A percentile compares a stretch with the other conserved stretches of the same genome.
phyloP scores from a whole-genome alignment of 2,888 invertebrate species.

The Euclidia mi region DNA sequence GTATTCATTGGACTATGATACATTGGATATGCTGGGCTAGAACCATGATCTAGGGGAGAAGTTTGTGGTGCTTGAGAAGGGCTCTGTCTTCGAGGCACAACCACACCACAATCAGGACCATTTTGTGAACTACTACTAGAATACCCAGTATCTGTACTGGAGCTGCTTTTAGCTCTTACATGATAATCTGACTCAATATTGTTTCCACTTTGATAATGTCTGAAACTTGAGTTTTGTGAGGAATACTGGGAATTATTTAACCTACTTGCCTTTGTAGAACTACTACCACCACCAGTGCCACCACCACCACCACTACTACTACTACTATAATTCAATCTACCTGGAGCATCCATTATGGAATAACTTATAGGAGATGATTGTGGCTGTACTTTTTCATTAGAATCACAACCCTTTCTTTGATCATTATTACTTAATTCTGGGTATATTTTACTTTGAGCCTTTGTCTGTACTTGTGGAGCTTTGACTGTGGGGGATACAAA shows the following conservation, averaged over 20 bases:
- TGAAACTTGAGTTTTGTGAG: conserved; percentile 88
- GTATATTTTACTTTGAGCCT: conserved; percentile 94
- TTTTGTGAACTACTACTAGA: conserved; percentile 91
- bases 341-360: conserved; percentile 93
- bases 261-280: conserved; percentile 86
- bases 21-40: conserved; percentile 95
- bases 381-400: conserved; percentile 86
- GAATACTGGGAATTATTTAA: conserved; percentile 88
- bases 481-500: conserved; percentile 90
- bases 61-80: conserved; percentile 93
- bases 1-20: conserved; percentile 96
- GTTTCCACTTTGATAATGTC: conserved; percentile 91
- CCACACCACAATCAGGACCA: conserved; percentile 92
- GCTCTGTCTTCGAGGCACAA: conserved; percentile 92
- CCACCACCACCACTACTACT: conserved; percentile 66
- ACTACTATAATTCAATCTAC: conserved; percentile 90
- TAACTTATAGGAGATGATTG: conserved; percentile 94
- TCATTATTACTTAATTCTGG: conserved; percentile 90
- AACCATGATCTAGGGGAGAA: conserved; percentile 93
- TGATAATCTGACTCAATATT: conserved; percentile 91
- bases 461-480: conserved; percentile 91
- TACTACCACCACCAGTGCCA: conserved; percentile 69
- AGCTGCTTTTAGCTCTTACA: conserved; percentile 90
- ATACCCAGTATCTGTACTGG: conserved; percentile 91
- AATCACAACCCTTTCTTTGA: conserved; percentile 89